Conservation (phyloP, 2,113 vertebrate species). For the Xiphorhynchus elegans region DNA sequence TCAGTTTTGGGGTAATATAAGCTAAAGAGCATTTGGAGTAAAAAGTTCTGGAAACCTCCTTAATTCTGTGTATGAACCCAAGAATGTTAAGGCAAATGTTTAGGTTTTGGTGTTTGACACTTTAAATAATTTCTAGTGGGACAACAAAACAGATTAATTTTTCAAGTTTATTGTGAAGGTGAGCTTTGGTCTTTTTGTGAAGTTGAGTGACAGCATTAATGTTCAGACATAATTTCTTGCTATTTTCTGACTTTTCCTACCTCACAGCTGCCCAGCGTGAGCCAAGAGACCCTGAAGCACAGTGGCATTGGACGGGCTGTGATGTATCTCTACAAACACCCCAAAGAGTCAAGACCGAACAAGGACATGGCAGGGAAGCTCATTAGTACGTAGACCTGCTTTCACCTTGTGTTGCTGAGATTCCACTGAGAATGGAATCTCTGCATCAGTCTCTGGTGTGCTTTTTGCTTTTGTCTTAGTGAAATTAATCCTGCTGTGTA, state of each 20-base stretch:
- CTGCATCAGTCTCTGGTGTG: background rate
- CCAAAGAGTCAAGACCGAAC: conserved; percentile 94
- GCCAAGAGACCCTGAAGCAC: conserved; percentile 97
- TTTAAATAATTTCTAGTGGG: background rate
- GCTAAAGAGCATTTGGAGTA: background rate
- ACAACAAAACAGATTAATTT: background rate
- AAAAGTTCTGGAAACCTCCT: background rate
- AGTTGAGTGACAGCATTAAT: background rate
- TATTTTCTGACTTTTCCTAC: background rate
- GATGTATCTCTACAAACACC: conserved; percentile 99
- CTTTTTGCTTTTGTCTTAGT: background rate
- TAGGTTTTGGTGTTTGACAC: background rate
- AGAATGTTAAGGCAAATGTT: background rate
- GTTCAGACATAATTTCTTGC: background rate
- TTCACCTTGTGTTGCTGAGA: background rate
- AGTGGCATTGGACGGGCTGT: conserved; percentile 96
- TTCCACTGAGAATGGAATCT: background rate
- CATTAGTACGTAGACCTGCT: conserved; percentile 85
- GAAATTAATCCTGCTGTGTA: background rate
- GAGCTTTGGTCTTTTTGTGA: background rate
- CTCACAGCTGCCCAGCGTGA: conserved; percentile 92
- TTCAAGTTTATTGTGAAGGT: background rate
- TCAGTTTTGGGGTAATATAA: background rate
- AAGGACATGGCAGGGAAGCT: conserved; percentile 97
- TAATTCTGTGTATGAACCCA: background rate